Conservation (phyloP, 2,113 vertebrate genomes). For the Tursiops truncatus region DNA sequence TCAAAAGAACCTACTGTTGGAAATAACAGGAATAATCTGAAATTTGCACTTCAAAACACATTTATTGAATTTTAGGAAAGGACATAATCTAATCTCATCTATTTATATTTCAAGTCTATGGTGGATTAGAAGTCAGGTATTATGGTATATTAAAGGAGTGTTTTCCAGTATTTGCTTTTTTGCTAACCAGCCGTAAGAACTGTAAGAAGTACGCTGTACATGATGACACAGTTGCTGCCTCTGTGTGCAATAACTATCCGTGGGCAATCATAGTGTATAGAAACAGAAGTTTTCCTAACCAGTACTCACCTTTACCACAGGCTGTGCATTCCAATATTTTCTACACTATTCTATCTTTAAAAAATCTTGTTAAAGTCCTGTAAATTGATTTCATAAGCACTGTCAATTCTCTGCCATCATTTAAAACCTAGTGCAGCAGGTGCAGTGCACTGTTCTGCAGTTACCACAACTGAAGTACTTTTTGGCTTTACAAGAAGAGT, state of each 20-base stretch:
- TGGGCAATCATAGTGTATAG: background rate
- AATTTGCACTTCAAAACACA: slow-evolving; percentile 8
- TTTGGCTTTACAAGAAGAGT: background rate
- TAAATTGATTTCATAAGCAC: background rate
- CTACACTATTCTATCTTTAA: background rate
- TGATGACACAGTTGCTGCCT: background rate
- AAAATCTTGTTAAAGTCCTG: background rate
- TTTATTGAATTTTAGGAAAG: background rate
- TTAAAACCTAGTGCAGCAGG: background rate
- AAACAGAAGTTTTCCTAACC: background rate
- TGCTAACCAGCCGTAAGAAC: background rate
- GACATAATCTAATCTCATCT: background rate
- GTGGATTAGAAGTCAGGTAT: background rate
- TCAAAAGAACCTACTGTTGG: background rate
- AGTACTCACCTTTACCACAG: background rate
- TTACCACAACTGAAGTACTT: background rate
- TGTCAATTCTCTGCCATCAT: background rate
- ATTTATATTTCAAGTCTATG: background rate
- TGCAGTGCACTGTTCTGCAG: fast-evolving
- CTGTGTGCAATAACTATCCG: background rate
- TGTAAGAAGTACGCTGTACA: background rate
- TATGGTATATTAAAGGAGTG: background rate
- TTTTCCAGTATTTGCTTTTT: background rate
- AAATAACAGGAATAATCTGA: background rate
- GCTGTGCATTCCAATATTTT: background rate